A percentile compares a stretch with the other conserved stretches of the same genome.
Evolutionary conservation across 2,888 invertebrate species (phyloP).

Genomic region (Ligdia adustata): DNA sequence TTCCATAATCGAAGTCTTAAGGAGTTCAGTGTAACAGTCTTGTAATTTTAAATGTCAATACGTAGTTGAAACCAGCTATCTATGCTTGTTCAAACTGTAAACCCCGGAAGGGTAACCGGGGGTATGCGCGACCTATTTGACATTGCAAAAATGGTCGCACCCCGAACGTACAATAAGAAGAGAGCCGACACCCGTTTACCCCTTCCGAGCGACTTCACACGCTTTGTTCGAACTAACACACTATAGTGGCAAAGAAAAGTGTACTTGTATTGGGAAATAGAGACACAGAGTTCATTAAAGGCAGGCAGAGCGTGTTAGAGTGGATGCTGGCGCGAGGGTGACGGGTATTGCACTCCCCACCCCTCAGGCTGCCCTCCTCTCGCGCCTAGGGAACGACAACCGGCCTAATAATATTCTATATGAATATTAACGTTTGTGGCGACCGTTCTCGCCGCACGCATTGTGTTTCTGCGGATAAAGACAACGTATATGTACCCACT

Average conservation of each 20-base stretch:
- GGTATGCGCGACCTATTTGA: constrained; percentile 51
- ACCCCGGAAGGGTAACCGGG: too few species aligned
- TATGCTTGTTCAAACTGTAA: too few species aligned
- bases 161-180: constrained; percentile 62
- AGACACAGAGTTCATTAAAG: constrained; percentile 83
- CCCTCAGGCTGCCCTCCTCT: constrained; percentile 12
- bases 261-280: constrained; percentile 78
- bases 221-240: constrained; percentile 75
- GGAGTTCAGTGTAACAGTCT: too few species aligned
- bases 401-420: constrained; percentile 72
- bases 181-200: constrained; percentile 64
- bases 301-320: constrained; percentile 78
- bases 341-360: constrained; percentile 50
- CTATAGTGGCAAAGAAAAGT: constrained; percentile 79
- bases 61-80: too few species aligned
- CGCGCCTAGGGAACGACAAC: constrained; percentile 35
- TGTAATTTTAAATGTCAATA: too few species aligned
- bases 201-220: constrained; percentile 72
- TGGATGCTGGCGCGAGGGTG: constrained; percentile 64
- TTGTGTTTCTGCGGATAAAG: too few species aligned
- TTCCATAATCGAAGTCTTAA: too few species aligned
- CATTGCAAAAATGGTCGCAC: constrained; percentile 59
- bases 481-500: too few species aligned
- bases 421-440: constrained; percentile 57
- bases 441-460: constrained; percentile 21